Evolutionary conservation across 1,140 invertebrate species (phyloP).

Genomic region (Andrena cerasifolii): DNA sequence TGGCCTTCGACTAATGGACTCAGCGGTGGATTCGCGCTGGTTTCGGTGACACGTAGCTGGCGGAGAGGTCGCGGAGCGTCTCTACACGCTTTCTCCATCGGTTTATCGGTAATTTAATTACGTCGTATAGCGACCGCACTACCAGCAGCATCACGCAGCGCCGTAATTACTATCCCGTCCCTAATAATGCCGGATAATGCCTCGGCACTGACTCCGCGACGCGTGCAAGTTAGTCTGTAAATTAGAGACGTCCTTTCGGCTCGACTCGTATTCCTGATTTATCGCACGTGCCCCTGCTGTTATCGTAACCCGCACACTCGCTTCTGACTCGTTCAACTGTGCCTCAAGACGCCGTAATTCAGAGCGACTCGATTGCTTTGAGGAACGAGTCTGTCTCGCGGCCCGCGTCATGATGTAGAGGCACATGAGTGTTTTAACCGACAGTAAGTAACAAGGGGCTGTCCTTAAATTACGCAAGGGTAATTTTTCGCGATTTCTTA

Average conservation of each 20-base stretch:
- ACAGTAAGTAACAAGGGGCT: too few relatives aligned
- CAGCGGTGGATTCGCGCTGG: slow-evolving; percentile 4
- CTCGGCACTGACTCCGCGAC: slow-evolving; percentile 18
- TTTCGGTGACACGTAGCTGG: slow-evolving; percentile 9
- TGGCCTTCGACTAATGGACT: slow-evolving; percentile 5
- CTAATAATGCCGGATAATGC: slow-evolving; percentile 52
- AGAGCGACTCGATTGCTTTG: neutral
- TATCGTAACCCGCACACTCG: slow-evolving; percentile 21
- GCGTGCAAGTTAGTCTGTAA: slow-evolving; percentile 51
- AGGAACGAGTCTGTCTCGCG: too few relatives aligned
- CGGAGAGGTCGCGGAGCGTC: neutral
- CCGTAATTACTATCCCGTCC: slow-evolving; percentile 52
- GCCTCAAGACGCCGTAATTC: neutral
- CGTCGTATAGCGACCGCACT: slow-evolving; percentile 36
- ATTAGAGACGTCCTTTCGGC: slow-evolving; percentile 53
- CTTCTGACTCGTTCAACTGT: neutral
- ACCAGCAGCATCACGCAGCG: slow-evolving; percentile 31
- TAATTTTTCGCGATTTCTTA: too few relatives aligned
- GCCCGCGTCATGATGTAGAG: too few relatives aligned
- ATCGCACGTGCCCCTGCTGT: slow-evolving; percentile 29
- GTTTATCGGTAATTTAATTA: slow-evolving; percentile 57
- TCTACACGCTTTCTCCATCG: slow-evolving; percentile 49
- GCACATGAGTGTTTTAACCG: too few relatives aligned
- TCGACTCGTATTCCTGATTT: slow-evolving; percentile 47
- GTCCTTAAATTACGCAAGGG: too few relatives aligned